A percentile compares a stretch with the other conserved stretches of the same genome.
These are phyloP conservation scores for Platysternon megacephalum DNA, from an alignment of 2,113 vertebrate genomes.

Conservation along the genomic window DNA sequence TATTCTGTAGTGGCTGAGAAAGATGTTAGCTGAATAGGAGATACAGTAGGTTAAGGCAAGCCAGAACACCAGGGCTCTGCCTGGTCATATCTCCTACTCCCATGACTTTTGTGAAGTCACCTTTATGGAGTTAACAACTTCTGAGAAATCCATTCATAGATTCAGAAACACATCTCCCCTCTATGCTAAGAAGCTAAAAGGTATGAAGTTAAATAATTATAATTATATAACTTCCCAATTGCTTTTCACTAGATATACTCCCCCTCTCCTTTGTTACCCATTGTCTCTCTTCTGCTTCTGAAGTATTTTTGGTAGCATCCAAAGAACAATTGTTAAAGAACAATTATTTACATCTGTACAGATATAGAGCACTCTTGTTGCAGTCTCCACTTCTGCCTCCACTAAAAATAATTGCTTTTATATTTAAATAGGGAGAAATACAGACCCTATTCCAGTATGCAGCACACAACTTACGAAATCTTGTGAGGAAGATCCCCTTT, in stretches of 20 bases:
- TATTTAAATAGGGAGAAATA: not conserved
- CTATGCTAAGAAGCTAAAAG: not conserved
- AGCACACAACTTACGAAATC: not conserved
- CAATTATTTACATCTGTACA: not conserved
- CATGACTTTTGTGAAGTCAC: conserved; percentile 2
- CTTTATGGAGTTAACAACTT: conserved; percentile 23
- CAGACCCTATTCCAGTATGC: not conserved
- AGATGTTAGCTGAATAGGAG: not conserved
- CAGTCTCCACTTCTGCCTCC: not conserved
- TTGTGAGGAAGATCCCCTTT: not conserved
- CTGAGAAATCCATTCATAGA: conserved; percentile 32
- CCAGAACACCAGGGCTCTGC: conserved; percentile 1
- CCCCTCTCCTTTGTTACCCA: conserved; percentile 4
- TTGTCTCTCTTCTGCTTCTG: conserved; percentile 8
- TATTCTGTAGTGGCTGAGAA: conserved; percentile 2
- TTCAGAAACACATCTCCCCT: conserved; percentile 24
- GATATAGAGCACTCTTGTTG: not conserved
- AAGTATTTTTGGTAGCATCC: not conserved
- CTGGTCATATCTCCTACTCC: conserved; percentile 11
- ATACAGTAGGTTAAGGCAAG: not conserved
- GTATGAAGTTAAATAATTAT: conserved; percentile 33
- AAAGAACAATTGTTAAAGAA: not conserved
- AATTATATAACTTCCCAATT: conserved; percentile 31
- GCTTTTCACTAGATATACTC: conserved; percentile 27
- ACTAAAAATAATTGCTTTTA: not conserved